Evolutionary conservation across 2,888 invertebrate genomes (phyloP), one percentile per base, ranked within the genome.

Genomic region (Spicauda simplicius): DNA sequence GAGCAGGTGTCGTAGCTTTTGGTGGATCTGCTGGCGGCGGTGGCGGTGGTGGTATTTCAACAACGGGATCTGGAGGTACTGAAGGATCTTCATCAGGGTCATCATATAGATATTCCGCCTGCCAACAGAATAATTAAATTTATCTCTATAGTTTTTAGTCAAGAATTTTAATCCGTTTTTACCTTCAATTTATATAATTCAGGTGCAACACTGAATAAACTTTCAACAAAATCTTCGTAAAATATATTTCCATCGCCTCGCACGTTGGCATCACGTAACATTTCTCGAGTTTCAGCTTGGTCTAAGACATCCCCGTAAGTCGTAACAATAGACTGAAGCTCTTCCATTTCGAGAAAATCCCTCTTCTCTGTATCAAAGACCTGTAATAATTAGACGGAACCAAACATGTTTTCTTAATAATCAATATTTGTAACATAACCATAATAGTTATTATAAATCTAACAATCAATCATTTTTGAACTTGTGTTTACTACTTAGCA

Each of bases 21-120:
- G 41, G 14, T 41, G 41, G 41, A 2, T 12, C 41, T 14, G 41
- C 14, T 14, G 14, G 14, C 14, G 41, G 14, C 5, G 76, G 71
- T 0, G 73, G 68, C 14, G 41, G 14, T 1, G 76, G 71, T 0
- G 73, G 68, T 3, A 72, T 71, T 45, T 71, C 70, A 16, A 65
- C 67, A 7, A 77, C 71, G 30, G 80, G 81, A 66, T 82, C 82
- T 19, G 84, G 83, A 1, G 83, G 83, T 10, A 88, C 81, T 7
- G 91, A 90, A 12, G 91, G 91, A 73, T 92, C 91, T 76, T 90
- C 89, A 65, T 87, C 81, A 12, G 91, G 82, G 73, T 91, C 72
- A 61, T 84, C 83, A 68, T 86, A 91, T 16, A 92, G 72, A 76
- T 82, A 91, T 52, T 86, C 83, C 16, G 80, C 70, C 91, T 92